Evolutionary conservation across 2,797 vertebrate species (phyloP), one percentile per base, ranked within the genome.

Genomic region (Argyrosomus regius): DNA sequence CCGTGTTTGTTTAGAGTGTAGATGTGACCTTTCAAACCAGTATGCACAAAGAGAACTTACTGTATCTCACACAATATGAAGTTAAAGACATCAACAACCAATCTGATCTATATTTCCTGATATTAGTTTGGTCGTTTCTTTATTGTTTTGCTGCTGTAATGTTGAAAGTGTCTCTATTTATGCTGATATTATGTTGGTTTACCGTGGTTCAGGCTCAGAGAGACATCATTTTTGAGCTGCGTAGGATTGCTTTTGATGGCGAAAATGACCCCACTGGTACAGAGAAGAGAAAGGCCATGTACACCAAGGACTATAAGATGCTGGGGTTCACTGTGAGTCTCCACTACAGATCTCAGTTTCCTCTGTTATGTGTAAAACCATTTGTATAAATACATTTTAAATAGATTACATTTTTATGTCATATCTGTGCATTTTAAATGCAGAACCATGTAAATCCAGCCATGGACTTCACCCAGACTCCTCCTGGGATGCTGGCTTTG

Each of bases 231-330:
- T 98, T 99, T 83, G 98, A 99, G 92, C 89, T 99, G 84, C 96
- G 98, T 57, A 96, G 97, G 94, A 97, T 99, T 11, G 98, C 97
- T 1, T 99, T 99, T 26, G 98, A 99, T 26, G 98, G 97, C 8
- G 98, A 99, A 78, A 96, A 96, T 2, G 98, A 99, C 81, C 93
- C 96, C 31, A 96, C 85, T 0, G 97, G 96, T 35, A 97, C 97
- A 1, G 98, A 99, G 83, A 99, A 99, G 79, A 96, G 98, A 83
- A 99, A 97, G 95, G 97, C 97, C 79, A 96, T 98, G 96, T 98
- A 98, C 87, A 97, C 97, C 49, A 98, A 98, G 95, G 98, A 99
- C 94, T 99, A 99, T 94, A 99, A 98, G 95, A 98, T 99, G 96
- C 94, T 99, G 72, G 98, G 98, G 62, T 99, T 99, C 82, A 98